Conservation (phyloP, 2,888 invertebrate species). For the Oegoconia quadripuncta region DNA sequence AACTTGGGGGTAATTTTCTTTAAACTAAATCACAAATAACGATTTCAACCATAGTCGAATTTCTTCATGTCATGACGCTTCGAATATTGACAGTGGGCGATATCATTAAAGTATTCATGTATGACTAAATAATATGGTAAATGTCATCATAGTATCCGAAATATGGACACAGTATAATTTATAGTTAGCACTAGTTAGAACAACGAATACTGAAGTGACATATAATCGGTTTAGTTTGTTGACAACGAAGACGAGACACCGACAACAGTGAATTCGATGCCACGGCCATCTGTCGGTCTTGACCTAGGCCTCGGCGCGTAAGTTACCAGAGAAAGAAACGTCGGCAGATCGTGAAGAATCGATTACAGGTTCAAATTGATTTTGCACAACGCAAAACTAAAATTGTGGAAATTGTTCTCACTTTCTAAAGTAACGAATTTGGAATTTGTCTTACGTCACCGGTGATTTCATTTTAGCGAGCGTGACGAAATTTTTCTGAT, state of each 20-base stretch:
- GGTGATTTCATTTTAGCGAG: conserved; percentile 6
- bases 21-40: too few relatives aligned
- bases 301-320: conserved; percentile 53
- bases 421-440: conserved; percentile 31
- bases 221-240: background rate
- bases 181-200: too few relatives aligned
- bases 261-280: conserved; percentile 37
- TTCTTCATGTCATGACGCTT: too few relatives aligned
- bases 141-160: too few relatives aligned
- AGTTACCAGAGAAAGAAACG: conserved; percentile 26
- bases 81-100: too few relatives aligned
- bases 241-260: conserved; percentile 3
- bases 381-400: conserved; percentile 10
- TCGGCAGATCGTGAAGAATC: conserved; percentile 18
- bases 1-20: too few relatives aligned
- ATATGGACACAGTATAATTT: too few relatives aligned
- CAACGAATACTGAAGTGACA: background rate
- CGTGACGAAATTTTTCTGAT: conserved; percentile 5
- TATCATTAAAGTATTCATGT: too few relatives aligned
- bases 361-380: conserved; percentile 26
- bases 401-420: conserved; percentile 14
- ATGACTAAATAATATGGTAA: too few relatives aligned
- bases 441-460: conserved; percentile 13
- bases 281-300: conserved; percentile 53
- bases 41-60: too few relatives aligned